Evolutionary conservation across 2,113 vertebrate genomes (phyloP).

Genomic region (Ranitomeya variabilis): DNA sequence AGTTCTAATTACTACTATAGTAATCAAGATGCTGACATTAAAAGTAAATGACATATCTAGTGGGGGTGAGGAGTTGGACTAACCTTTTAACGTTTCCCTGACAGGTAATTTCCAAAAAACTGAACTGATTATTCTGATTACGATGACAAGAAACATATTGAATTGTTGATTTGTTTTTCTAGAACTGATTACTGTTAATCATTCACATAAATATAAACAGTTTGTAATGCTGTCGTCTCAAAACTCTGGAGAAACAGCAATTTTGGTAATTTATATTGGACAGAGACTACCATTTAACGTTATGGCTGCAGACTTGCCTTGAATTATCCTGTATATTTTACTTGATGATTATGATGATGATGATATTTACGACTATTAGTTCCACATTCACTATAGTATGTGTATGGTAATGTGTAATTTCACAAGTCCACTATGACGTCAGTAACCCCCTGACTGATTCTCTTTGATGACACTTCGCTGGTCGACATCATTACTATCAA

Average conservation of each 20-base stretch:
- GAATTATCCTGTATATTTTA: no score
- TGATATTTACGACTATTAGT: background rate
- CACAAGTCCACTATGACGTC: background rate
- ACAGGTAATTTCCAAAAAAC: background rate
- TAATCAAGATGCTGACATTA: background rate
- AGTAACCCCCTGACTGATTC: background rate
- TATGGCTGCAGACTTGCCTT: background rate
- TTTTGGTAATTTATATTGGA: background rate
- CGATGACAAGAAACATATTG: no score
- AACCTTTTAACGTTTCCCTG: background rate
- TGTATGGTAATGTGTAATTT: background rate
- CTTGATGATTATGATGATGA: background rate
- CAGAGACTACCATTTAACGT: background rate
- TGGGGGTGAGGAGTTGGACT: background rate
- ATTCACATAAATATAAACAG: background rate
- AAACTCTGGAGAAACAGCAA: background rate
- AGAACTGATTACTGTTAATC: background rate
- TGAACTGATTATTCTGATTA: background rate
- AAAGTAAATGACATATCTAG: background rate
- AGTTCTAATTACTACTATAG: background rate
- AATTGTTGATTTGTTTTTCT: background rate
- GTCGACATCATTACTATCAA: background rate
- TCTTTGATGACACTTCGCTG: background rate
- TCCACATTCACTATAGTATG: background rate
- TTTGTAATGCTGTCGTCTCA: background rate